These are phyloP conservation scores for Vanessa tameamea DNA, from an alignment of 1,140 invertebrate species.

Conservation along the genomic window DNA sequence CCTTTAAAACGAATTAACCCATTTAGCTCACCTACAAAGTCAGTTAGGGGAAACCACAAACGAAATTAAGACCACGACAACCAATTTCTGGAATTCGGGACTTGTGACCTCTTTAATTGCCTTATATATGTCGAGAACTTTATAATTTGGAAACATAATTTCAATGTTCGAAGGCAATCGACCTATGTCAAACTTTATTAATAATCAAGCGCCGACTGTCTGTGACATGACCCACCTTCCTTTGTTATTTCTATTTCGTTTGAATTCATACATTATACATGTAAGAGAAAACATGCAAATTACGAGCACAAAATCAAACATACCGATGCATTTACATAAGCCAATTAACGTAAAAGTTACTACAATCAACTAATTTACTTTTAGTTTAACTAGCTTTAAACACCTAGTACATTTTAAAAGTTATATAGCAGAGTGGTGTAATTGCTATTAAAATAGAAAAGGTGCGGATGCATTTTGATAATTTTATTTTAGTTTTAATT, in stretches of 20 bases:
- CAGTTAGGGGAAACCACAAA: conserved; percentile 27
- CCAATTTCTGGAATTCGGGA: conserved; percentile 25
- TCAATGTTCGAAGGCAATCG: conserved; percentile 19
- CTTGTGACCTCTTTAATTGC: conserved; percentile 28
- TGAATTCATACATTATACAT: not conserved
- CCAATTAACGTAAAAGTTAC: not conserved
- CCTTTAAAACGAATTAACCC: conserved; percentile 25
- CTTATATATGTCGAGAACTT: conserved; percentile 28
- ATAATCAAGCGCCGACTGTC: conserved; percentile 17
- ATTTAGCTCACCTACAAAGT: conserved; percentile 28
- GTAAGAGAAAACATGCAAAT: not conserved
- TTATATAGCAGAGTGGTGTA: not conserved
- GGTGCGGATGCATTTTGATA: not conserved
- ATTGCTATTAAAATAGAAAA: not conserved
- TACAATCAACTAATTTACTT: too few relatives aligned
- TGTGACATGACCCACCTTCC: conserved; percentile 1
- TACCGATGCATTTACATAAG: not conserved
- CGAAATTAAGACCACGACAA: conserved; percentile 32
- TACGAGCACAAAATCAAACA: not conserved
- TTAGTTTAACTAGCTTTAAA: not conserved
- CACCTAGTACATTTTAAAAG: not conserved
- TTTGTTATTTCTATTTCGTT: not conserved
- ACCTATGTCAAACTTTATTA: conserved; percentile 33
- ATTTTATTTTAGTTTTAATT: too few relatives aligned
- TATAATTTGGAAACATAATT: conserved; percentile 35